Evolutionary conservation across 2,113 vertebrate species (phyloP), one percentile per base, ranked within the genome.

Genomic region (Boulengeromyrus knoepffleri): DNA sequence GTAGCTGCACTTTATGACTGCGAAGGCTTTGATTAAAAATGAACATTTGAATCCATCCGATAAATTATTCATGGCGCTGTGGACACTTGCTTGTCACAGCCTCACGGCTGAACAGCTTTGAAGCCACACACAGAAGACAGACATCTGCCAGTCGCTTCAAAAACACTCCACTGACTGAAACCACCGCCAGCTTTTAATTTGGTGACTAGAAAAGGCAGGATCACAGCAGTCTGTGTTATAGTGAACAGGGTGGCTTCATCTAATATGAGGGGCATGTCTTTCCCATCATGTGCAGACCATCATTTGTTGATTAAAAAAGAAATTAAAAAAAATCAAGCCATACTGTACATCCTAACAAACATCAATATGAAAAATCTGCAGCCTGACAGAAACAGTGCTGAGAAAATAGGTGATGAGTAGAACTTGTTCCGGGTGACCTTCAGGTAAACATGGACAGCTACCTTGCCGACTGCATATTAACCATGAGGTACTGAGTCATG

Each of bases 41-140:
- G 87, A 88, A 24, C 53, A 19, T 62, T 66, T n/a, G 8, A 66
- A 36, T 62, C 27, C 56, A 17, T 39, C 74, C 49, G 1, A 89
- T 83, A 89, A 85, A 84, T 89, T n/a, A 89, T 58, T 89, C 39
- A 85, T 58, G 39, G 74, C 77, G 9, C 80, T 52, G 9, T 17
- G 89, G 77, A 83, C 50, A 36, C 24, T 42, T 58, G 17, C 89
- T 45, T 56, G 89, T 85, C 89, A 58, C 50, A 42, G n/a, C 45
- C 36, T 85, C 5, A 15, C 6, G 12, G 52, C 49, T 10, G n/a
- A 42, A 49, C 24, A 74, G 88, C 88, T 88, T 49, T 47, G 42
- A 47, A 47, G 56, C 36, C 87, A 15, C 39, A 53, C 27, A 36
- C 36, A 88, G 31, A 36, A 66, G 87, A 62, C 52, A 39, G 87